Evolutionary conservation across 2,797 vertebrate genomes (phyloP).

Genomic region (Fistularia tabacaria): DNA sequence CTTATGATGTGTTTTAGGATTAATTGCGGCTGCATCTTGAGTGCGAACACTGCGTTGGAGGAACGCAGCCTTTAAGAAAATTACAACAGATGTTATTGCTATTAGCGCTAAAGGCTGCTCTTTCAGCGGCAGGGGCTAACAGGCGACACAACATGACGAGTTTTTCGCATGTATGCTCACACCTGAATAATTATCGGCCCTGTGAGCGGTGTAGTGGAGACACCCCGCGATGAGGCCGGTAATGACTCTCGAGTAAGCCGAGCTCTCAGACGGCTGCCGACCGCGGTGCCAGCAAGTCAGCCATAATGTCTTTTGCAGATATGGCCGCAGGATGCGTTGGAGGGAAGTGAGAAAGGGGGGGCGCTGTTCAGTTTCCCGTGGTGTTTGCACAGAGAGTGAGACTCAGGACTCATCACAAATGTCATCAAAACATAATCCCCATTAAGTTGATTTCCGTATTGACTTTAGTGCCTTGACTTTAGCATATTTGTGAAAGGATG

Average conservation of each 20-base stretch:
- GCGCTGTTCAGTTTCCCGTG: slow-evolving; percentile 38
- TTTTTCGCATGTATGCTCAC: neutral
- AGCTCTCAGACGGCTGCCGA: no score
- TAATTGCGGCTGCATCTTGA: slow-evolving; percentile 44
- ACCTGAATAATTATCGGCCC: slow-evolving; percentile 13
- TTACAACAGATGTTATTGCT: slow-evolving; percentile 39
- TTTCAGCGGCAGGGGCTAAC: slow-evolving; percentile 2
- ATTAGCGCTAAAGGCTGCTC: slow-evolving; percentile 14
- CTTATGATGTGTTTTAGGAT: slow-evolving; percentile 63
- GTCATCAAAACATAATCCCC: slow-evolving; percentile 53
- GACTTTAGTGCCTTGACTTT: slow-evolving; percentile 31
- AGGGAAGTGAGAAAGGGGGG: slow-evolving; percentile 14
- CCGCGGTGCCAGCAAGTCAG: slow-evolving; percentile 2
- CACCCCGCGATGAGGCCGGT: no score
- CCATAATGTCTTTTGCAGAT: slow-evolving; percentile 43
- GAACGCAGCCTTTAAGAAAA: slow-evolving; percentile 27
- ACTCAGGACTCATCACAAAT: slow-evolving; percentile 13
- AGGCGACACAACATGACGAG: slow-evolving; percentile 5
- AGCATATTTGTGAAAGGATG: slow-evolving; percentile 37
- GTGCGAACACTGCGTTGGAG: slow-evolving; percentile 37
- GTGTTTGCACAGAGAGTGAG: slow-evolving; percentile 5
- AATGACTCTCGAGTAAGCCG: no score
- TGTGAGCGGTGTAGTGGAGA: no score
- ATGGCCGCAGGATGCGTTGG: slow-evolving; percentile 5
- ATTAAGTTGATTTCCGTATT: slow-evolving; percentile 52